Evolutionary conservation across 2,888 invertebrate species (phyloP).

Genomic region (Noctua fimbriata): DNA sequence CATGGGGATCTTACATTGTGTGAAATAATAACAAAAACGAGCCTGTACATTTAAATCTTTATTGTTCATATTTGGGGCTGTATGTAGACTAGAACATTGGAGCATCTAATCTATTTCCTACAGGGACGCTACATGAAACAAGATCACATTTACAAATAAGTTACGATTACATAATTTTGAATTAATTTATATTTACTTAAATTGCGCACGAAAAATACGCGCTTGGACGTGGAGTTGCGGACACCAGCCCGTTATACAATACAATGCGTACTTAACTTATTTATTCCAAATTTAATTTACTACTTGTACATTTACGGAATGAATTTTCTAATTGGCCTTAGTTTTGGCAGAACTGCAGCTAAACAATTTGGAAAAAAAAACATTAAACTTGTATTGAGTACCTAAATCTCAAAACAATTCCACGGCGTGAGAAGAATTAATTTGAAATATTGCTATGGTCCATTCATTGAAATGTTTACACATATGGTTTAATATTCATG

Average conservation of each 20-base stretch:
- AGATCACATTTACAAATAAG: conserved; percentile 32
- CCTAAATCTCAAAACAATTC: background rate
- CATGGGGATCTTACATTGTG: background rate
- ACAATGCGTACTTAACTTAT: background rate
- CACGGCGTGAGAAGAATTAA: background rate
- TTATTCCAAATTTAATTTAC: background rate
- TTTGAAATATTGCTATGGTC: background rate
- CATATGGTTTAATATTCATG: background rate
- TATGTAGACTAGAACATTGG: conserved; percentile 51
- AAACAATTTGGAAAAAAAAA: background rate
- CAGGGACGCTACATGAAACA: conserved; percentile 24
- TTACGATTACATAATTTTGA: background rate
- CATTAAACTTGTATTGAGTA: background rate
- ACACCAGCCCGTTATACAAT: too few relatives aligned
- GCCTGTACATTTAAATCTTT: conserved; percentile 28
- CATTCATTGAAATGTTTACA: conserved; percentile 13
- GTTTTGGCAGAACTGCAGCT: background rate
- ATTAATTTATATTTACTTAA: background rate
- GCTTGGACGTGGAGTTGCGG: too few relatives aligned
- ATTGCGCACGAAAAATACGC: too few relatives aligned
- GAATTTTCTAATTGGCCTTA: background rate
- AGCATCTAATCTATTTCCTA: conserved; percentile 27
- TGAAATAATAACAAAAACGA: conserved; percentile 36
- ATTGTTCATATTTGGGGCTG: conserved; percentile 52
- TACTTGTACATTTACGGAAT: background rate